Conservation (phyloP, 2,888 invertebrate genomes). For the Autographa pulchrina region DNA sequence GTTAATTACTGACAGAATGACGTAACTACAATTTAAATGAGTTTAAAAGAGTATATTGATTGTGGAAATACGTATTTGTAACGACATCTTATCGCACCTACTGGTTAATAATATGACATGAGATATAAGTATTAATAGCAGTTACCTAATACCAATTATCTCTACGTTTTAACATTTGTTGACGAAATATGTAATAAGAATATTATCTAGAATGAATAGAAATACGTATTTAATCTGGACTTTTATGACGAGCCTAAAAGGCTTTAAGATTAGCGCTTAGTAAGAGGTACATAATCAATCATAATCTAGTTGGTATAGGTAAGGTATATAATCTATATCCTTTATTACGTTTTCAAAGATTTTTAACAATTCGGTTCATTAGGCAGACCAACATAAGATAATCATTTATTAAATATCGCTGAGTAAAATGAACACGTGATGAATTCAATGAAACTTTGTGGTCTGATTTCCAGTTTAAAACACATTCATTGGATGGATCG, state of each 20-base stretch:
- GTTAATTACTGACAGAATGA: constrained; percentile 29
- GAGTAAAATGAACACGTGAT: too few relatives aligned
- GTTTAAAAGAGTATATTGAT: constrained; percentile 23
- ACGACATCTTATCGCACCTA: constrained; percentile 9
- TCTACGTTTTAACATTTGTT: not conserved
- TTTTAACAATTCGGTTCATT: too few relatives aligned
- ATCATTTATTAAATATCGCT: too few relatives aligned
- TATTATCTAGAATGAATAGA: too few relatives aligned
- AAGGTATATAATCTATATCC: too few relatives aligned
- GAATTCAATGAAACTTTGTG: too few relatives aligned
- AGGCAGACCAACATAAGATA: not conserved
- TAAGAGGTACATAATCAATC: too few relatives aligned
- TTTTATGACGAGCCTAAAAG: too few relatives aligned
- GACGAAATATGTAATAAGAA: too few relatives aligned
- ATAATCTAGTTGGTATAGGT: too few relatives aligned
- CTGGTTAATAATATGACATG: not conserved
- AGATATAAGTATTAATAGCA: not conserved
- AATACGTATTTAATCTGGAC: not conserved
- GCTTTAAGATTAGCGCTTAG: too few relatives aligned
- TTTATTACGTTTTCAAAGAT: too few relatives aligned
- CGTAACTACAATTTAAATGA: constrained; percentile 26
- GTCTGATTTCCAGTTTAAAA: not conserved
- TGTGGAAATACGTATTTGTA: constrained; percentile 18
- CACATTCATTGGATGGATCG: not conserved
- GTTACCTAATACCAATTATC: not conserved